phyloP scores from a whole-genome alignment of 1,140 invertebrate species.

The Pseudomyrmex gracilis region DNA sequence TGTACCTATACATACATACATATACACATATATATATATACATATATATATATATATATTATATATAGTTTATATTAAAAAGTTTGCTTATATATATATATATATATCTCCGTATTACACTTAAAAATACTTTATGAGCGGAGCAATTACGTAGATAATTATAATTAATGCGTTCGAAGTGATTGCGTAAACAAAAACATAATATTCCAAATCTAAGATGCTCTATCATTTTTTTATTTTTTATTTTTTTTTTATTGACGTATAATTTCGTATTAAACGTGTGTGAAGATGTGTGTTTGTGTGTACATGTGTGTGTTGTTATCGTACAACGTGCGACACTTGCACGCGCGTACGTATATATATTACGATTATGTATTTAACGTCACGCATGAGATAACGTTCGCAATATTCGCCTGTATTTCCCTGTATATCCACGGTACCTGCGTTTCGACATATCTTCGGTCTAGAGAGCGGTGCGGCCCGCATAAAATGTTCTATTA shows the following conservation, averaged over 20 bases:
- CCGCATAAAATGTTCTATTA: constrained; percentile 52
- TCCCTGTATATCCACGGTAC: constrained; percentile 64
- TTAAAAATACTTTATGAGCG: not conserved
- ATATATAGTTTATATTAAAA: not conserved
- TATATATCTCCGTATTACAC: constrained; percentile 1
- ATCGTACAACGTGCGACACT: constrained; percentile 16
- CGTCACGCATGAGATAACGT: constrained; percentile 7
- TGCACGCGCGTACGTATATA: constrained; percentile 3
- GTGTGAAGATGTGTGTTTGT: too few species aligned
- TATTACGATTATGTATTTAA: not conserved
- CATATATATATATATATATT: constrained; percentile 18
- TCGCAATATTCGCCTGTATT: constrained; percentile 25
- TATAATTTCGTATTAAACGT: too few species aligned
- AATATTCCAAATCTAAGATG: not conserved
- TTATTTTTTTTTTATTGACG: too few species aligned
- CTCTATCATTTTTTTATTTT: too few species aligned
- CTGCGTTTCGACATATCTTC: constrained; percentile 71
- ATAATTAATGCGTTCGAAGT: not conserved
- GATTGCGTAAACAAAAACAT: not conserved
- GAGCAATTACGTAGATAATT: not conserved
- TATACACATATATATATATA: constrained; percentile 9
- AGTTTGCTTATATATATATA: not conserved
- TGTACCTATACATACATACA: constrained; percentile 29
- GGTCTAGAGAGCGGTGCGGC: constrained; percentile 58
- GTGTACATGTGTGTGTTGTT: not conserved